Base-by-base conservation (phyloP, 2,888 invertebrate genomes). In the Oithona nana region DNA sequence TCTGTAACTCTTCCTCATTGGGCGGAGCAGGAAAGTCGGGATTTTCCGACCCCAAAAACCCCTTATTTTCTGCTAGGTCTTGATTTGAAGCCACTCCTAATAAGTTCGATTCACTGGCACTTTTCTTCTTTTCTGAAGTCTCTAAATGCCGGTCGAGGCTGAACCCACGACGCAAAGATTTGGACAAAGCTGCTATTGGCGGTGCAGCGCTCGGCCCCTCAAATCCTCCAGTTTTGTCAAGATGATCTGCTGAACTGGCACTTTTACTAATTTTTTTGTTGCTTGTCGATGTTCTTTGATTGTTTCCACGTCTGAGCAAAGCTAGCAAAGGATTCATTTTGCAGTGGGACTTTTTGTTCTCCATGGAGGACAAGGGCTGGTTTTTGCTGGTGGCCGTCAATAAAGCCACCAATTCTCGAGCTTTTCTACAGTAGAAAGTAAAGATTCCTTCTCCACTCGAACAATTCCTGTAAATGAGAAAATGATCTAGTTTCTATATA, bases 401-500 rank as follows among this genome's bases (percentile, higher is more conserved):
- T 16, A 13, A 26, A 26, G 20, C 31, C 22, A 57, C 31, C 22
- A 57, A 24, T 13, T 57, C 57, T 31, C 28, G 30, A 16, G 57
- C 57, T 57, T 26, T 29, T 2, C 22, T n/a, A 20, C 24, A 57
- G 31, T 57, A 57, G 39, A 57, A 57, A 20, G 31, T 57, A 20
- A 57, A 57, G 20, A 57, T 57, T 6, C 57, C 57, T 31, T 57
- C 57, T 3, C 30, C 57, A 31, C 57, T 57, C 1, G 57, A 57
- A 30, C 57, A 31, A 31, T 31, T 57, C 39, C 57, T 57, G 30
- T 1, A 31, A 31, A 57, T 1, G 39, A 29, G n/a, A 57, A n/a
- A 3, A 57, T 3, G 20, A 16, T 30, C 20, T 30, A 30, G 39
- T 57, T 30, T 20, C 31, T 57, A 20, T 57, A 16, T 29, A 4